A percentile compares a stretch with the other conserved stretches of the same genome.
These are phyloP conservation scores for Bucorvus abyssinicus DNA, from an alignment of 2,797 vertebrate genomes.

Conservation along the genomic window DNA sequence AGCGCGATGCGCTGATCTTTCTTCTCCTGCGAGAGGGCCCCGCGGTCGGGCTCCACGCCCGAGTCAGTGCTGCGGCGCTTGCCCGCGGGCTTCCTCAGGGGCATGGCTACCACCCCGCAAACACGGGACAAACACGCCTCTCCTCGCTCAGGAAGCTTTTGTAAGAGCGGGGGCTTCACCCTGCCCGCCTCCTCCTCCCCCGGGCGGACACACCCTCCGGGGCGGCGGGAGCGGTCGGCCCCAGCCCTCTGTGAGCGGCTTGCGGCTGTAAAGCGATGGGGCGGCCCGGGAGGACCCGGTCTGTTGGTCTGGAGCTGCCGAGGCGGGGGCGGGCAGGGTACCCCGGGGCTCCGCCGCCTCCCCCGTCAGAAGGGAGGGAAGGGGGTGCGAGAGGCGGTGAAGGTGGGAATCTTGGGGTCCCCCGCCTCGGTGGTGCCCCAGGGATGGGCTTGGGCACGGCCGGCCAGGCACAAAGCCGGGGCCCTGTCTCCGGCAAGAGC, in stretches of 20 bases:
- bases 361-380: background rate
- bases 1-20: conserved; percentile 39
- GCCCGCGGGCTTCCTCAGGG: background rate
- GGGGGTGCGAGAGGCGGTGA: background rate
- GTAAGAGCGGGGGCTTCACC: background rate
- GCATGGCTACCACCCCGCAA: background rate
- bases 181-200: too few species aligned
- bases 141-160: background rate
- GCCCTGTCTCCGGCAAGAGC: background rate
- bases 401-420: accelerated
- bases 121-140: accelerated
- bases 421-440: background rate
- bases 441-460: background rate
- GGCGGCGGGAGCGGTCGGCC: background rate
- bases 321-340: accelerated
- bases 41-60: conserved; percentile 38
- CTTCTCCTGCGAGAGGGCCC: background rate
- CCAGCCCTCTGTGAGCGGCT: too few species aligned
- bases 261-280: too few species aligned
- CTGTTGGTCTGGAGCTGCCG: background rate
- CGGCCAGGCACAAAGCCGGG: accelerated
- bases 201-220: background rate
- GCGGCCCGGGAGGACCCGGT: accelerated
- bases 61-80: conserved; percentile 41
- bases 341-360: accelerated